A percentile compares a stretch with the other conserved stretches of the same genome.
These are phyloP conservation scores for Parasteatoda lunata DNA, from an alignment of 2,888 invertebrate genomes.

Conservation along the genomic window DNA sequence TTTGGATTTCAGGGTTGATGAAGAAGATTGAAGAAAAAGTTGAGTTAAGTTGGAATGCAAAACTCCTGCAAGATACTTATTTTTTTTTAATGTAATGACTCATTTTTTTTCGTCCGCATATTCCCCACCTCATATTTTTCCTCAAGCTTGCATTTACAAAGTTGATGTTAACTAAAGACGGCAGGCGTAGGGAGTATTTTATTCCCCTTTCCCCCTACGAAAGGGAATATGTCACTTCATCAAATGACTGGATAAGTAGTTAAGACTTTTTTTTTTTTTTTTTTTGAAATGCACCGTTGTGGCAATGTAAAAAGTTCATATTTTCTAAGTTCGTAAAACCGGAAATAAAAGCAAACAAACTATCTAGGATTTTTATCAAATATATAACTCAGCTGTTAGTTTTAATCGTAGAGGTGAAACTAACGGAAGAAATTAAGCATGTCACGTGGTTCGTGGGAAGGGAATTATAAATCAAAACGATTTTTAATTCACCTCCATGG, in stretches of 20 bases:
- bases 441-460: too few relatives aligned
- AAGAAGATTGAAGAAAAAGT: constrained; percentile 48
- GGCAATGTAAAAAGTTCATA: too few relatives aligned
- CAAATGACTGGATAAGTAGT: constrained; percentile 25
- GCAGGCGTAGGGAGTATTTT: constrained; percentile 27
- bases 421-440: too few relatives aligned
- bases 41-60: constrained; percentile 45
- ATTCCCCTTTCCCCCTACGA: constrained; percentile 6
- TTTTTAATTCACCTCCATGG: too few relatives aligned
- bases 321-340: too few relatives aligned
- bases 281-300: background rate
- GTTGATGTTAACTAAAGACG: constrained; percentile 57
- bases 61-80: constrained; percentile 38
- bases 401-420: too few relatives aligned
- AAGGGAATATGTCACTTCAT: constrained; percentile 40
- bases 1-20: constrained; percentile 55
- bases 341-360: too few relatives aligned
- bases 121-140: too few relatives aligned
- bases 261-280: constrained; percentile 12
- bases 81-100: constrained; percentile 59
- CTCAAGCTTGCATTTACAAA: constrained; percentile 6
- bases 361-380: too few relatives aligned
- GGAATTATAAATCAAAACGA: too few relatives aligned
- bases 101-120: constrained; percentile 13
- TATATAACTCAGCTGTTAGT: too few relatives aligned